Percentiles rank a stretch among this genome's conserved stretches.
phyloP scores from a whole-genome alignment of 2,113 vertebrate genomes.

The Irena cyanogastra region DNA sequence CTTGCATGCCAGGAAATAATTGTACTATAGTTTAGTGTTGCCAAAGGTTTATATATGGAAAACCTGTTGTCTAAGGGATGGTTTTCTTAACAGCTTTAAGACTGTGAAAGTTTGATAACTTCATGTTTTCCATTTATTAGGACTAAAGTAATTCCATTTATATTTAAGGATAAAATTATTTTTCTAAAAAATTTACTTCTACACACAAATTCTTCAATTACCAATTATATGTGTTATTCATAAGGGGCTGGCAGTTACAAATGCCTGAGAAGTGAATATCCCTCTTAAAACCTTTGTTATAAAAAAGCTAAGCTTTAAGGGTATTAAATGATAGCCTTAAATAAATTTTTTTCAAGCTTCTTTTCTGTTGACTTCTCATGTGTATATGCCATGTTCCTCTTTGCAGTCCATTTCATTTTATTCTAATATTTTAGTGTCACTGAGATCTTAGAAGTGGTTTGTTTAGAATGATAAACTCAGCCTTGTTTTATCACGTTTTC shows the following conservation, averaged over 20 bases:
- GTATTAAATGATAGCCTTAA: conserved; percentile 67
- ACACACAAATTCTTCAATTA: conserved; percentile 59
- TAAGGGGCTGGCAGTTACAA: conserved; percentile 21
- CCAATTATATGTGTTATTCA: neutral
- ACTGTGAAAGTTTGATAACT: conserved; percentile 4
- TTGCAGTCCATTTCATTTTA: neutral
- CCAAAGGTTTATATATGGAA: conserved; percentile 64
- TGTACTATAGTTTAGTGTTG: conserved; percentile 65
- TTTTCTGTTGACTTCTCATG: conserved; percentile 38
- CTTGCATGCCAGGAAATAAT: conserved; percentile 71
- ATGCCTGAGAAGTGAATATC: conserved; percentile 58
- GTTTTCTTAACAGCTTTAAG: conserved; percentile 51
- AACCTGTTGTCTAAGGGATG: conserved; percentile 42
- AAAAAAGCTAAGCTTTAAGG: conserved; percentile 72
- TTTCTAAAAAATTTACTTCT: conserved; percentile 69
- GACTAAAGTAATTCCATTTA: conserved; percentile 38
- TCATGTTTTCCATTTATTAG: conserved; percentile 53
- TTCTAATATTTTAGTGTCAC: neutral
- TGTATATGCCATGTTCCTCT: neutral
- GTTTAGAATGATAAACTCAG: neutral
- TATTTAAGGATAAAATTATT: conserved; percentile 63
- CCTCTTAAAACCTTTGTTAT: conserved; percentile 70
- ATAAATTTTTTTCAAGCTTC: conserved; percentile 75
- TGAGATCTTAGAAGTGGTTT: neutral
- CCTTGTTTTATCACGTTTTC: neutral